phyloP scores from a whole-genome alignment of 2,888 invertebrate species.

The Glaucopsyche alexis region DNA sequence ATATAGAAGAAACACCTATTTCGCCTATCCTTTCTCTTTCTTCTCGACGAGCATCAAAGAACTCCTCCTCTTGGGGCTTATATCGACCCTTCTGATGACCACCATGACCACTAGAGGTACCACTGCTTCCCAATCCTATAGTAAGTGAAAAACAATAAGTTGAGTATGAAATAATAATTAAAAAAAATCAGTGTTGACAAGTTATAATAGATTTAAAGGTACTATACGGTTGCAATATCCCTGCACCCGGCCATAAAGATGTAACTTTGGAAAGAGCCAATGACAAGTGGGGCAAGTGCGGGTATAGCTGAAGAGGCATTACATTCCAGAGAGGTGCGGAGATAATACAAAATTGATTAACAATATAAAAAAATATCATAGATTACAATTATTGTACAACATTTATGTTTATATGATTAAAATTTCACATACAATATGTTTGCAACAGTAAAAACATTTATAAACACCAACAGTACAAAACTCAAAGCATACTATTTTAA shows the following conservation, averaged over 20 bases:
- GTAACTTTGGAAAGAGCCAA: too few relatives aligned
- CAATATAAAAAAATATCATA: too few relatives aligned
- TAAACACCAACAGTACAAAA: neutral
- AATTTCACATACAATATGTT: neutral
- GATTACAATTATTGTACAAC: too few relatives aligned
- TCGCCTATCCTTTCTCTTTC: constrained; percentile 88
- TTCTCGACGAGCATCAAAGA: constrained; percentile 84
- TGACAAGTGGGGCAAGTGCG: too few relatives aligned
- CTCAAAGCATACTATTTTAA: neutral
- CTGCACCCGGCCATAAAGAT: too few relatives aligned
- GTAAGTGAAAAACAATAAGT: constrained; percentile 30
- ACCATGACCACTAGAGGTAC: constrained; percentile 34
- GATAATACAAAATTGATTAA: too few relatives aligned
- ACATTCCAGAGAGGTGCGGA: too few relatives aligned
- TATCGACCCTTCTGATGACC: constrained; percentile 49
- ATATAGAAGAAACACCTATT: constrained; percentile 83
- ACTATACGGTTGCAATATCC: too few relatives aligned
- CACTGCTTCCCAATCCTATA: constrained; percentile 50
- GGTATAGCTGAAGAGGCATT: too few relatives aligned
- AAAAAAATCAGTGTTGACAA: too few relatives aligned
- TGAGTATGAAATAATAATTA: neutral
- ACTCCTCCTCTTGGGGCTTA: constrained; percentile 58
- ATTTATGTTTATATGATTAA: too few relatives aligned
- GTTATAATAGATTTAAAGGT: neutral
- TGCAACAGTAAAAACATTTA: neutral